Percentiles rank a stretch among this genome's conserved stretches.
phyloP scores from a whole-genome alignment of 2,113 vertebrate genomes.

The Cinclus mexicanus region DNA sequence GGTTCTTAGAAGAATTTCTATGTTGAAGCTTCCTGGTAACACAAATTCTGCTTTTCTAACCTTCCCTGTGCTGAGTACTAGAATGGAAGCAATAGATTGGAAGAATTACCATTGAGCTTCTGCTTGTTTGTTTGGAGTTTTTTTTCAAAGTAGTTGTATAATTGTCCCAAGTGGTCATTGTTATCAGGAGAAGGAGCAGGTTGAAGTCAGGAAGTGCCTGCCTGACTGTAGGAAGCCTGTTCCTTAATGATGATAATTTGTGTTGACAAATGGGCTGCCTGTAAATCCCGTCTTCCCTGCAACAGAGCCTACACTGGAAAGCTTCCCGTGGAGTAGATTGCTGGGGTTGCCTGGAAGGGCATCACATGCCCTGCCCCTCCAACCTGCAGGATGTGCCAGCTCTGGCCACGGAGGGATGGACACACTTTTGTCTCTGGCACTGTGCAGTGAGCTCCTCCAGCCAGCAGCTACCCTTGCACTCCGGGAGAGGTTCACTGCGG shows the following conservation, averaged over 20 bases:
- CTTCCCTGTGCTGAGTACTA: neutral
- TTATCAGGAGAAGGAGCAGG: neutral
- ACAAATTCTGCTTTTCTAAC: neutral
- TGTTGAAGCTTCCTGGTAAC: neutral
- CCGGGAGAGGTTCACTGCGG: rapidly evolving
- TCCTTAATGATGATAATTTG: neutral
- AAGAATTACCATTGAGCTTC: neutral
- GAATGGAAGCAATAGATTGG: neutral
- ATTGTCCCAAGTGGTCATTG: neutral
- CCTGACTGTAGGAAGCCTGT: neutral
- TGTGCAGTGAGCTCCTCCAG: neutral
- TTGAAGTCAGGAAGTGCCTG: neutral
- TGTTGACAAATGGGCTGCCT: neutral
- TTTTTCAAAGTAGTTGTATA: neutral
- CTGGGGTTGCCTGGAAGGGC: neutral
- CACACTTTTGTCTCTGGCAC: neutral
- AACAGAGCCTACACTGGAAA: neutral
- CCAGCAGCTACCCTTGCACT: neutral
- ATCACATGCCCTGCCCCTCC: neutral
- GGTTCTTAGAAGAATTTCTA: neutral
- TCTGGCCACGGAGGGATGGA: neutral
- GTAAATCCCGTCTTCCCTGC: neutral
- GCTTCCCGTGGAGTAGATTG: neutral
- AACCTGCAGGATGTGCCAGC: neutral
- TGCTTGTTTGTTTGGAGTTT: neutral